A percentile compares a stretch with the other conserved stretches of the same genome.
Conservation (phyloP, 1,140 invertebrate species). For the roundworm (Caenorhabditis elegans) region WBcel235 BX284604.4:11583501-11584000, state of each 20-base stretch:
- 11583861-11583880: too few species aligned
- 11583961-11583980: too few species aligned
- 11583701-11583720: conserved; percentile 15
- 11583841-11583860: too few species aligned
- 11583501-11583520: neutral
- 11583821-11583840: too few species aligned
- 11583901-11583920: too few species aligned
- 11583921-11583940: too few species aligned
- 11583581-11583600: neutral
- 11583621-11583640: neutral
- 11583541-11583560: neutral
- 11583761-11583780: neutral
- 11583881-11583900: too few species aligned
- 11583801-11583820: too few species aligned
- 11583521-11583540: neutral
- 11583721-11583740: neutral
- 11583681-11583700: conserved; percentile 18
- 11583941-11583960: too few species aligned
- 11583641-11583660: conserved; percentile 10
- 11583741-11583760: neutral
- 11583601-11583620: conserved; percentile 14
- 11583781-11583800: neutral
- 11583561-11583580: neutral
- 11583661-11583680: neutral
- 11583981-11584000: neutral